A percentile compares a stretch with the other conserved stretches of the same genome.
Conservation (phyloP, 2,888 invertebrate genomes). For the Cacoxenus indagator region DNA sequence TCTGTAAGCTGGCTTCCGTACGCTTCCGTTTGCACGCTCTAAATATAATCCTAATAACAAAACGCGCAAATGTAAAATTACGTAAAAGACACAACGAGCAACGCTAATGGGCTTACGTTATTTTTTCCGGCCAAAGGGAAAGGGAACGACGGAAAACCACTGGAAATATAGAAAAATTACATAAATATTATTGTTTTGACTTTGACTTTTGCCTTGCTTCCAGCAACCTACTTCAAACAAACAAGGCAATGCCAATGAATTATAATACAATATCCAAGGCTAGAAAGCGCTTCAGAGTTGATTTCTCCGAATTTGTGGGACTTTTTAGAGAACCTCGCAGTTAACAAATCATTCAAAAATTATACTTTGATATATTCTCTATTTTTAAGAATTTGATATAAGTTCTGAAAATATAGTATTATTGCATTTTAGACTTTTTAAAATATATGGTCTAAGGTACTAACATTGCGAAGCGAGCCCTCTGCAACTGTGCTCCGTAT, state of each 20-base stretch:
- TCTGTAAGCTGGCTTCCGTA: not conserved
- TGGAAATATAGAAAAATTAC: not conserved
- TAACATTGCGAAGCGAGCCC: too few species aligned
- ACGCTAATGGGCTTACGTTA: conserved; percentile 4
- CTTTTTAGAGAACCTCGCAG: too few species aligned
- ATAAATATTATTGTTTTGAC: conserved; percentile 1
- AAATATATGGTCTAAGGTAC: too few species aligned
- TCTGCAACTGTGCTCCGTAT: too few species aligned
- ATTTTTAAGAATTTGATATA: too few species aligned
- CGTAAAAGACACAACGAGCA: conserved; percentile 1
- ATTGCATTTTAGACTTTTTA: too few species aligned
- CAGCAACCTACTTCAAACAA: not conserved
- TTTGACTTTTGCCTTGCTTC: not conserved
- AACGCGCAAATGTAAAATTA: conserved; percentile 20
- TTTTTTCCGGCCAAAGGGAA: not conserved
- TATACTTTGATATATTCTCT: too few species aligned
- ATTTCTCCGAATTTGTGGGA: too few species aligned
- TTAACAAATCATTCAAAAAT: too few species aligned
- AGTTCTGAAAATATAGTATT: too few species aligned
- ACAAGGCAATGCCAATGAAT: not conserved
- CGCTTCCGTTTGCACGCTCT: not conserved
- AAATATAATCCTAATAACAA: conserved; percentile 1
- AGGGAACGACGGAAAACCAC: not conserved
- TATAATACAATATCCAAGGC: not conserved
- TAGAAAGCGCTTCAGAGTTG: too few species aligned